Conservation (phyloP, 1,140 invertebrate genomes). For the Zaprionus davidi region DNA sequence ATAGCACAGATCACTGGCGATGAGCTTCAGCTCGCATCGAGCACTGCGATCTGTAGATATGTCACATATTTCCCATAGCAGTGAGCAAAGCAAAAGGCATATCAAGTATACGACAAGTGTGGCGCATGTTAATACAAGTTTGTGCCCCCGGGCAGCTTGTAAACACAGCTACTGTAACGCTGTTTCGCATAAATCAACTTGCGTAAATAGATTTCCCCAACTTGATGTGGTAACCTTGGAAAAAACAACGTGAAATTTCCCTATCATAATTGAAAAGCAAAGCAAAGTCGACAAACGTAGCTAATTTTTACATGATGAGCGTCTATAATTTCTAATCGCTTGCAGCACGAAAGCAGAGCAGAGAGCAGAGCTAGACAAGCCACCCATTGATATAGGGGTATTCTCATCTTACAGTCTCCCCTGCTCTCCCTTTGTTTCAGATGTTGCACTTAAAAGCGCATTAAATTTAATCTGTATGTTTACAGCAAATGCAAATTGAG, state of each 20-base stretch:
- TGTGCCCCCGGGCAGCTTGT: background rate
- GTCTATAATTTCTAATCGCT: constrained; percentile 16
- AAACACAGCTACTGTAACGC: background rate
- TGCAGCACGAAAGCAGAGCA: background rate
- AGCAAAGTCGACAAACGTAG: background rate
- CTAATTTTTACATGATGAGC: constrained; percentile 3
- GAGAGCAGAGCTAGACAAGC: background rate
- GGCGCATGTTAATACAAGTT: constrained; percentile 1
- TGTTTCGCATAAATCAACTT: background rate
- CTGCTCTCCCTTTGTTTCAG: background rate
- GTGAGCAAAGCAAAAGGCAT: background rate
- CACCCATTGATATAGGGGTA: no score
- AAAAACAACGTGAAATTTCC: background rate
- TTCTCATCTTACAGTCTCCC: no score
- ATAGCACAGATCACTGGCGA: constrained; percentile 6
- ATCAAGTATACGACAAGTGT: constrained; percentile 1
- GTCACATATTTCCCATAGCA: background rate
- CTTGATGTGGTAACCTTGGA: background rate
- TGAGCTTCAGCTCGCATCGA: background rate
- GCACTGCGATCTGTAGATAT: constrained; percentile 1
- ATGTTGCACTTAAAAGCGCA: constrained; percentile 1
- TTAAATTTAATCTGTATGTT: constrained; percentile 2
- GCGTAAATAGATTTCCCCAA: background rate
- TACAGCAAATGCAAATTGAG: background rate
- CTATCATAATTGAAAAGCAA: background rate